Base-by-base conservation (phyloP, 2,797 vertebrate genomes). In the Scomberomorus guttatus region DNA sequence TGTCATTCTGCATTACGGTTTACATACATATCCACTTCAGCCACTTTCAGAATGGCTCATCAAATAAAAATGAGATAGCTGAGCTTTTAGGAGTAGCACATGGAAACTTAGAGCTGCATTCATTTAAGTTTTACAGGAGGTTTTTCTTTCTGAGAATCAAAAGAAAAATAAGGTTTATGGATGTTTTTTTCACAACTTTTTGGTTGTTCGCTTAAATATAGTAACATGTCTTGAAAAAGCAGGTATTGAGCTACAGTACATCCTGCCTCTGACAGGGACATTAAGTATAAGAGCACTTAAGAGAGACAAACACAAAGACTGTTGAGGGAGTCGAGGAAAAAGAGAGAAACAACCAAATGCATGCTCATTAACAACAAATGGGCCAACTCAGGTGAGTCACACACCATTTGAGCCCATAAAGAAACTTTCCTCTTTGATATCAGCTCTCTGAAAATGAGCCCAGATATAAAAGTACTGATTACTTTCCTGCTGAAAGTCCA, bases 371-470 rank as follows among this genome's bases (percentile, higher is more conserved):
- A 29, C 46, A 80, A 71, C 22, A 74, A 80, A 82, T 34, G 52
- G 59, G 37, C 32, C 11, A 10, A 74, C 48, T 62, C 68, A 80
- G 62, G 44, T 87, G 82, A 86, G 73, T 88, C 79, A 82, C 76
- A 58, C 66, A 64, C 9, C 68, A 74, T 80, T 69, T 76, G 50
- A 85, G 69, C 61, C 27, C 8, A 12, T 2, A 9, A 60, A 75
- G 34, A 67, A 81, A 85, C 29, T 51, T 57, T 74, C 65, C 42
- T 77, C 15, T 71, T 46, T 71, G 62, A 76, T 76, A 79, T 77
- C 22, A 66, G 60, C 61, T 73, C 32, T 79, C 62, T 72, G 54
- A 76, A 77, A 84, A 87, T 63, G 46, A 70, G 22, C 69, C 55
- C 29, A 46, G n/a, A 76, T 12, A 74, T 71, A 24, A 61, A 76